Evolutionary conservation across 2,888 invertebrate genomes (phyloP), one percentile per base, ranked within the genome.

Genomic region (Cephus runcator): DNA sequence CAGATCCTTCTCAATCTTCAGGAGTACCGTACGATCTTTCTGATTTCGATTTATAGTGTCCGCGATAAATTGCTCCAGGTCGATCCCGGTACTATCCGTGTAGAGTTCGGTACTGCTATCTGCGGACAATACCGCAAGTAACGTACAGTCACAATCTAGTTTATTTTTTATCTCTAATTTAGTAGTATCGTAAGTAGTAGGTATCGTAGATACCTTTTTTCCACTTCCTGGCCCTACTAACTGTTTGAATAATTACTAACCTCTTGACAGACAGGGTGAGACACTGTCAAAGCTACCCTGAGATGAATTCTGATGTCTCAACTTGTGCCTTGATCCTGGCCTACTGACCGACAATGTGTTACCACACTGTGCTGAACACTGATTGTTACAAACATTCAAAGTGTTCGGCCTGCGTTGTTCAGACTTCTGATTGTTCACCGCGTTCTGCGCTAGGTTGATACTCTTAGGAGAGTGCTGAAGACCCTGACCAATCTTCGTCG

Each of bases 21-120:
- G 93, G 85, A 99, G 92, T 79, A 97, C 95, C 85, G 95, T 94
- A 73, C 98, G 94, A 92, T 99, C 98, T 88, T 97, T 96, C 69
- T 95, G 94, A 91, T 97, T 98, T 91, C 97, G 97, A 92, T 98
- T 97, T 77, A 99, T 93, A 0, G 98, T 98, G 83, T 97, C 97
- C 80, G 95, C 95, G 81, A 99, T 96, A 91, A 99, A 99, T 82
- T 95, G 94, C 83, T 97, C 95, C 82, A 98, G 92, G 90, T 99
- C 97, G 4, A 95, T 95, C 69, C 96, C 96, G 69, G 95, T 94
- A 76, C 95, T 95, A 90, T 97, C 96, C 35, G 94, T 95, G 87
- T 94, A 95, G 90, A 94, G 93, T 89, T 96, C 96, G 80, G 94
- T 94, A 91, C 96, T 96, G 89, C 95, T 96, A 91, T 96, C 96